phyloP scores from a whole-genome alignment of 2,888 invertebrate species.

The Cylloceria caligata region DNA sequence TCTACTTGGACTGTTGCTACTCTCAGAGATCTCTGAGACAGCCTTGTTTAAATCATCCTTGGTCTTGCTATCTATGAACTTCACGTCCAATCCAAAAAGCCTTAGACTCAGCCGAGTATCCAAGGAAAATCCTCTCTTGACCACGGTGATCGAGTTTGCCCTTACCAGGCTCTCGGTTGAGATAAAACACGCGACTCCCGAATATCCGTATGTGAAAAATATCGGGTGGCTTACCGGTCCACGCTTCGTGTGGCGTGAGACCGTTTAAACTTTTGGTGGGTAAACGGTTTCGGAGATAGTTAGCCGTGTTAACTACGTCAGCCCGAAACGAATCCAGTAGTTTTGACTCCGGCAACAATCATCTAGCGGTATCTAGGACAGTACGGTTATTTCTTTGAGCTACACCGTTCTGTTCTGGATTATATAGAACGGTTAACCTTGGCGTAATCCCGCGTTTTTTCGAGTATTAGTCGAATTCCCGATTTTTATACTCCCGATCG shows the following conservation, averaged over 20 bases:
- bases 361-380: slow-evolving; percentile 71
- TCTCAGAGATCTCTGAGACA: too few relatives aligned
- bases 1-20: too few relatives aligned
- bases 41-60: too few relatives aligned
- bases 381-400: slow-evolving; percentile 71
- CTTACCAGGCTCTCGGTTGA: too few relatives aligned
- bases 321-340: slow-evolving; percentile 53
- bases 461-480: slow-evolving; percentile 70
- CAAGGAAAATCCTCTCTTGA: not conserved
- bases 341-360: slow-evolving; percentile 69
- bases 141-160: too few relatives aligned
- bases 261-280: not conserved
- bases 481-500: slow-evolving; percentile 66
- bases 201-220: not conserved
- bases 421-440: not conserved
- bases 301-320: not conserved
- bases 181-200: not conserved
- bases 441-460: slow-evolving; percentile 50
- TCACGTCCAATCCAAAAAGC: too few relatives aligned
- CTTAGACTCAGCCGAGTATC: not conserved
- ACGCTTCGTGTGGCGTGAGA: not conserved
- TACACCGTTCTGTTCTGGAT: not conserved
- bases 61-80: too few relatives aligned
- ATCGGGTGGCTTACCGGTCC: not conserved
- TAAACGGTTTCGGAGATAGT: not conserved